Conservation (phyloP, 2,797 vertebrate species). For the Rhincodon typus region DNA sequence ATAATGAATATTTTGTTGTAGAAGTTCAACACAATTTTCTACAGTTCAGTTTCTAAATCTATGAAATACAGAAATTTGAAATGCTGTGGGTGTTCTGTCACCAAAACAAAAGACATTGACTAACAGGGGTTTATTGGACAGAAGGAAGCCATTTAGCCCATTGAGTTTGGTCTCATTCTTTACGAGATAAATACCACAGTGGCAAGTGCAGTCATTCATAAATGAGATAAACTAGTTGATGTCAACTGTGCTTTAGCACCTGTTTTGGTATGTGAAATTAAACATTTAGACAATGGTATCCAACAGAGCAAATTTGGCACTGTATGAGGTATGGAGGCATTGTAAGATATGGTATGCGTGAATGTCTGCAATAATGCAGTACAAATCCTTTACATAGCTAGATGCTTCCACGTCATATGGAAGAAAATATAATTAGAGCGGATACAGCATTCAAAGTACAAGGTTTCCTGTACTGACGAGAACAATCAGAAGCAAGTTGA, state of each 20-base stretch:
- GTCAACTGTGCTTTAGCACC: neutral
- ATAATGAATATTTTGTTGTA: neutral
- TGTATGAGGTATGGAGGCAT: neutral
- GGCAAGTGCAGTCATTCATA: neutral
- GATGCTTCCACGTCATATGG: neutral
- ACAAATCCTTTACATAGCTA: neutral
- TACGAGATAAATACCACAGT: neutral
- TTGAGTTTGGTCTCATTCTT: neutral
- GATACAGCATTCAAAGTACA: neutral
- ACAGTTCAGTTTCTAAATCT: neutral
- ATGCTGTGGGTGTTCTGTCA: neutral
- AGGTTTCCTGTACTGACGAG: neutral
- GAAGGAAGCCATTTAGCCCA: neutral
- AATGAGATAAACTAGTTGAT: neutral
- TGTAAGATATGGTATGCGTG: neutral
- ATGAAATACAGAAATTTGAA: neutral
- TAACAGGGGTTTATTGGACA: neutral
- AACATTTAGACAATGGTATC: neutral
- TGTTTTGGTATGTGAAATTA: neutral
- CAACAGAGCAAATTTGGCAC: neutral
- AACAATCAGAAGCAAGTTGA: neutral
- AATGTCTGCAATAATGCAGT: neutral
- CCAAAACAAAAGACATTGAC: neutral
- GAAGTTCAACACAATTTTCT: neutral
- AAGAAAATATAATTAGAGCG: neutral